Evolutionary conservation across 2,888 invertebrate genomes (phyloP).

Genomic region (Campoletis raptor): DNA sequence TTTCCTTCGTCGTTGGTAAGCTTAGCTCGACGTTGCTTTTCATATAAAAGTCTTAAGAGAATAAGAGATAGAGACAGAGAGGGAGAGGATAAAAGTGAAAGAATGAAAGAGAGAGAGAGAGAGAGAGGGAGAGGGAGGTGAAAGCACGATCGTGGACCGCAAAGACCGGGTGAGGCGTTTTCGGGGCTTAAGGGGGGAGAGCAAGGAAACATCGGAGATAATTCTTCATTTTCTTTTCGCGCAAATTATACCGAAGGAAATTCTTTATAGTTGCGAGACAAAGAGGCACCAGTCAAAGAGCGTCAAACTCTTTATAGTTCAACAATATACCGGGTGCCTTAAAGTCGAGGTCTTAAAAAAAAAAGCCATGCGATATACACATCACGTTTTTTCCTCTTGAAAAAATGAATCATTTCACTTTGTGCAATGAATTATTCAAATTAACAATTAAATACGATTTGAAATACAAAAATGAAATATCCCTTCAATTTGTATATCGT

Average conservation of each 20-base stretch:
- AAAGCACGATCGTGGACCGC: slow-evolving; percentile 70
- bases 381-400: neutral
- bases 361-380: neutral
- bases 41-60: slow-evolving; percentile 11
- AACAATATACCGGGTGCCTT: slow-evolving; percentile 22
- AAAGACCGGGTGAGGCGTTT: slow-evolving; percentile 57
- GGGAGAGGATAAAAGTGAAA: neutral
- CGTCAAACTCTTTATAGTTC: slow-evolving; percentile 35
- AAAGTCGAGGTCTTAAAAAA: neutral
- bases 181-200: slow-evolving; percentile 23
- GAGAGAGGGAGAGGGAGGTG: slow-evolving; percentile 56
- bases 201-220: slow-evolving; percentile 23
- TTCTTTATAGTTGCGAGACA: slow-evolving; percentile 60
- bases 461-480: neutral
- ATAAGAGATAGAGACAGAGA: slow-evolving; percentile 4
- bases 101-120: neutral
- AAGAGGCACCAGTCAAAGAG: slow-evolving; percentile 27
- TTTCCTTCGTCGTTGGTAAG: slow-evolving; percentile 40
- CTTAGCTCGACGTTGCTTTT: slow-evolving; percentile 34
- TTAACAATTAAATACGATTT: neutral
- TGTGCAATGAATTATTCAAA: neutral
- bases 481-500: neutral
- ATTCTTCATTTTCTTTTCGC: slow-evolving; percentile 46
- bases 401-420: neutral
- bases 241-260: slow-evolving; percentile 58